Conservation (phyloP, 2,797 vertebrate species). For the Platalea minor region DNA sequence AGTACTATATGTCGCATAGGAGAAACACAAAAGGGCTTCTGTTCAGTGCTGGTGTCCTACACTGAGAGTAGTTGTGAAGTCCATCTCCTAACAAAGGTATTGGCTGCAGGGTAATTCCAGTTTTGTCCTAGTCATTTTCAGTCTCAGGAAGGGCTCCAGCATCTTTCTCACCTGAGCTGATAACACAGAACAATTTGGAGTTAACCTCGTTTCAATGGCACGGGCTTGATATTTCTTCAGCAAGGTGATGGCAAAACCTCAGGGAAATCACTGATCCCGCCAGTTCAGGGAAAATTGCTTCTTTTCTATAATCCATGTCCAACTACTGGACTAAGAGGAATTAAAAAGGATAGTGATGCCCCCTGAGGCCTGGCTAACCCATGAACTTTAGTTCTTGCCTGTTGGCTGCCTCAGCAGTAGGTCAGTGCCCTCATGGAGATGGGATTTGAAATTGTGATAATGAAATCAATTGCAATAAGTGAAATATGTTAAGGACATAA, state of each 20-base stretch:
- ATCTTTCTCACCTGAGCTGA: neutral
- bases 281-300: neutral
- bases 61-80: neutral
- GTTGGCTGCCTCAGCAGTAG: neutral
- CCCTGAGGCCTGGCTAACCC: neutral
- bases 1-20: neutral
- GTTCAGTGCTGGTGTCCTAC: neutral
- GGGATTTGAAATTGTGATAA: neutral
- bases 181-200: neutral
- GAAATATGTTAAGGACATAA: neutral
- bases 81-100: neutral
- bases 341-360: neutral
- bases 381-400: neutral
- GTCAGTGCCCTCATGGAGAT: neutral
- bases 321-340: neutral
- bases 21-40: neutral
- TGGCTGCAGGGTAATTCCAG: accelerated
- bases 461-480: neutral
- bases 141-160: neutral
- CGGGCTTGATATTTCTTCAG: neutral
- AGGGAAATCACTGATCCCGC: neutral
- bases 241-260: neutral
- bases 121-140: neutral
- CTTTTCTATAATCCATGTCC: neutral
- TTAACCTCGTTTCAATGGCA: neutral